A percentile compares a stretch with the other conserved stretches of the same genome.
Evolutionary conservation across 2,888 invertebrate species (phyloP).

Genomic region (Drosophila demipolita): DNA sequence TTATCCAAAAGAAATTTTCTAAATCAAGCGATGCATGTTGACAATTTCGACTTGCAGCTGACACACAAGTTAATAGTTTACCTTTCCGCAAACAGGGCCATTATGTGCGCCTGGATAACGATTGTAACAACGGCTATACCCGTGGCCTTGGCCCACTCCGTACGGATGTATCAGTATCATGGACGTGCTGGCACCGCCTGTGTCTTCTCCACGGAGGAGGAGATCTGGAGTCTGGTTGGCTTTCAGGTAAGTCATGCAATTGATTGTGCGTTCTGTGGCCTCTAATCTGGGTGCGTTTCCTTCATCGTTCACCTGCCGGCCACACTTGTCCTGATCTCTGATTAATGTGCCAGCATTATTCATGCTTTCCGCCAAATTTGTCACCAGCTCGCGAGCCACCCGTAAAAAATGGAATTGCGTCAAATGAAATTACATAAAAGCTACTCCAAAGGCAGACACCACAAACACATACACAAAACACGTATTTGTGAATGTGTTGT

Average conservation of each 20-base stretch:
- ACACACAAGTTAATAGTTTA: background rate
- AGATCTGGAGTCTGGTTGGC: conserved; percentile 86
- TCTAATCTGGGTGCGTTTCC: conserved; percentile 28
- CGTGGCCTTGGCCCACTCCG: conserved; percentile 91
- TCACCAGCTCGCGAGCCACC: conserved; percentile 27
- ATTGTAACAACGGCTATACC: conserved; percentile 92
- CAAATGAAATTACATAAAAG: conserved; percentile 36
- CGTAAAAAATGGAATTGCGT: conserved; percentile 26
- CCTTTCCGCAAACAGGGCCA: conserved; percentile 86
- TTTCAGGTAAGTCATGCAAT: conserved; percentile 83
- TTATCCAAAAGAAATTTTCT: background rate
- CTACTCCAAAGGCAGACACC: conserved; percentile 10
- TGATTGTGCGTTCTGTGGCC: conserved; percentile 44
- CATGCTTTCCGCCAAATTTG: conserved; percentile 49
- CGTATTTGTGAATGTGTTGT: conserved; percentile 34
- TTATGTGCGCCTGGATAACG: conserved; percentile 92
- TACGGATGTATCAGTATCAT: conserved; percentile 88
- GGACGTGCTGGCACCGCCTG: conserved; percentile 89
- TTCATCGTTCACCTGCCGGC: background rate
- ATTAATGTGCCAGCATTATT: conserved; percentile 51
- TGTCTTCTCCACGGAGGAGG: conserved; percentile 88
- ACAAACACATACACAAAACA: background rate
- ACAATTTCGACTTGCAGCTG: background rate
- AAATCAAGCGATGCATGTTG: background rate
- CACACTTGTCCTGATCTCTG: conserved; percentile 17